Conservation (phyloP, 2,797 vertebrate species). For the Acrocephalus scirpaceus region DNA sequence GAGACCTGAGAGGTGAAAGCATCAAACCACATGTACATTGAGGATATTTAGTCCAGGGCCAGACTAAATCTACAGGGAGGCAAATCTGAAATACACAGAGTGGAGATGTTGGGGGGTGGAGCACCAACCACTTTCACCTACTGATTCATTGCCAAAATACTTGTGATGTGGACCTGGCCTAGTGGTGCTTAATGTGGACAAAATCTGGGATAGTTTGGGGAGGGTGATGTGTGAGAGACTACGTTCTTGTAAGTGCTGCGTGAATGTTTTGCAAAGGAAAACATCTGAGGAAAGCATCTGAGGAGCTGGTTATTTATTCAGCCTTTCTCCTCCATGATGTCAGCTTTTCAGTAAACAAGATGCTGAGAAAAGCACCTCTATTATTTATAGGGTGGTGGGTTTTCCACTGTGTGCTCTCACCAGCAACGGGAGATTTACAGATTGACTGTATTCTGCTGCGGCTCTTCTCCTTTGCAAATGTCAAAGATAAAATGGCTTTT, state of each 20-base stretch:
- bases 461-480: constrained; percentile 13
- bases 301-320: constrained; percentile 22
- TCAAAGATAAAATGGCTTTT: constrained; percentile 25
- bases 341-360: constrained; percentile 22
- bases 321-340: not conserved
- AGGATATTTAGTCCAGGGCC: not conserved
- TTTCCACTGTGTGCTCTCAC: not conserved
- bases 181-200: not conserved
- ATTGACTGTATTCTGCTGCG: not conserved
- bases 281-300: not conserved
- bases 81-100: not conserved
- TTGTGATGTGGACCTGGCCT: not conserved
- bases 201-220: not conserved
- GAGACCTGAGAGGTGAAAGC: not conserved
- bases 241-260: accelerated
- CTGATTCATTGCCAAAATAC: not conserved
- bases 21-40: accelerated
- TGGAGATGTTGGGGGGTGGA: not conserved
- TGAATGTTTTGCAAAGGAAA: not conserved
- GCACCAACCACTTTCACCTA: not conserved
- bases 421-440: not conserved
- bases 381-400: constrained; percentile 45
- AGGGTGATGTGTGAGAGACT: not conserved
- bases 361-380: not conserved
- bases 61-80: not conserved